phyloP scores from a whole-genome alignment of 2,888 invertebrate genomes.

The Leucophora obtusa region DNA sequence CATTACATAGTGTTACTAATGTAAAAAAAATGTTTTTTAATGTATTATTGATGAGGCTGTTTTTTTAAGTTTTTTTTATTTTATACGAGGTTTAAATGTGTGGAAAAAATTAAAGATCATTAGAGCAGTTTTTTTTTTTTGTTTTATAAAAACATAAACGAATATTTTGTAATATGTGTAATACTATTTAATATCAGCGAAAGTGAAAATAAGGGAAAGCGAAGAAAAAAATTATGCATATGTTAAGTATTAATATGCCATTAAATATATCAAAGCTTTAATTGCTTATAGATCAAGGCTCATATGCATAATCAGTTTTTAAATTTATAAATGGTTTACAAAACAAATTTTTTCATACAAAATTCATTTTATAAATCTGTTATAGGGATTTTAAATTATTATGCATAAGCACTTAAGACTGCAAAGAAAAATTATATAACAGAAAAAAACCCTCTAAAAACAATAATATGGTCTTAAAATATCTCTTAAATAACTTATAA shows the following conservation, averaged over 20 bases:
- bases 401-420: no score
- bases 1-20: slow-evolving; percentile 45
- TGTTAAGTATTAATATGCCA: not conserved
- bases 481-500: no score
- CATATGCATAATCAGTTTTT: no score
- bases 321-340: no score
- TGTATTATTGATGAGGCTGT: slow-evolving; percentile 57
- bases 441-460: no score
- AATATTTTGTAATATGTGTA: not conserved
- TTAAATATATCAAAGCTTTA: not conserved
- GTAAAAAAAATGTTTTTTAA: slow-evolving; percentile 41
- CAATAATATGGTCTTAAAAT: no score
- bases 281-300: not conserved
- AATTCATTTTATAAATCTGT: no score
- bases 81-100: not conserved
- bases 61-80: not conserved
- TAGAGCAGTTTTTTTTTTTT: slow-evolving; percentile 4
- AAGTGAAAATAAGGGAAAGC: not conserved
- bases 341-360: no score
- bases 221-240: not conserved
- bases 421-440: no score
- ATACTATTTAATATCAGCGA: not conserved
- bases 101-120: slow-evolving; percentile 4
- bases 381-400: no score
- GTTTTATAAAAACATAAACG: not conserved